Conservation (phyloP, 2,113 vertebrate genomes). For the Clupea harengus region DNA sequence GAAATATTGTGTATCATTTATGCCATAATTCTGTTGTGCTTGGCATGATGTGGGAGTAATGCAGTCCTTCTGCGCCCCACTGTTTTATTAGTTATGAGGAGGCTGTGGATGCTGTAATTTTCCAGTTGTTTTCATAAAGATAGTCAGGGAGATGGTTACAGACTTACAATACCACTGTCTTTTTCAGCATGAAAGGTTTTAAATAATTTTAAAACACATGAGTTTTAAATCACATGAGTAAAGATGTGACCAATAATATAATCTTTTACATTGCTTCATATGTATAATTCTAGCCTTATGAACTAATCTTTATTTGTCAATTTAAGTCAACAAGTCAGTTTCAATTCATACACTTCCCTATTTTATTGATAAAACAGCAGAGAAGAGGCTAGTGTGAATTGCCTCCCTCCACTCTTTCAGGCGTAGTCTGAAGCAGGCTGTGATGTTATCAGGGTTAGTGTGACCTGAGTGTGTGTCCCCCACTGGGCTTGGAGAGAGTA, state of each 20-base stretch:
- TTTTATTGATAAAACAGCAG: background rate
- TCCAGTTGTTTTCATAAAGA: background rate
- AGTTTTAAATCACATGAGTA: background rate
- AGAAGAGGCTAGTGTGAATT: background rate
- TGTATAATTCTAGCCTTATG: too few relatives aligned
- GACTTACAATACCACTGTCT: too few relatives aligned
- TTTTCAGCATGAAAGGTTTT: too few relatives aligned
- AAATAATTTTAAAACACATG: too few relatives aligned
- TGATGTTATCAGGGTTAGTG: background rate
- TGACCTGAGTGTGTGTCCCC: background rate
- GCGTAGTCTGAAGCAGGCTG: background rate
- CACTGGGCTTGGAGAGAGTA: background rate
- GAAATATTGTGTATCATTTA: background rate
- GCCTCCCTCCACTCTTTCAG: too few relatives aligned
- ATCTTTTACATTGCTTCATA: too few relatives aligned
- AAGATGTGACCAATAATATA: background rate
- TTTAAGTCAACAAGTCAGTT: too few relatives aligned
- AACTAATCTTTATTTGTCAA: too few relatives aligned
- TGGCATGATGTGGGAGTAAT: background rate
- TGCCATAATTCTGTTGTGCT: conserved; percentile 4
- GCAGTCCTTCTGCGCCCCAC: background rate
- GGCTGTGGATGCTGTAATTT: conserved; percentile 29
- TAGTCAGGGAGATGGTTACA: too few relatives aligned
- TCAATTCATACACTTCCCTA: background rate
- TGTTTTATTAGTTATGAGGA: conserved; percentile 37